Percentiles rank a stretch among this genome's conserved stretches.
These are phyloP conservation scores for Gallinago undulata DNA, from an alignment of 2,113 vertebrate genomes.

Conservation along the genomic window DNA sequence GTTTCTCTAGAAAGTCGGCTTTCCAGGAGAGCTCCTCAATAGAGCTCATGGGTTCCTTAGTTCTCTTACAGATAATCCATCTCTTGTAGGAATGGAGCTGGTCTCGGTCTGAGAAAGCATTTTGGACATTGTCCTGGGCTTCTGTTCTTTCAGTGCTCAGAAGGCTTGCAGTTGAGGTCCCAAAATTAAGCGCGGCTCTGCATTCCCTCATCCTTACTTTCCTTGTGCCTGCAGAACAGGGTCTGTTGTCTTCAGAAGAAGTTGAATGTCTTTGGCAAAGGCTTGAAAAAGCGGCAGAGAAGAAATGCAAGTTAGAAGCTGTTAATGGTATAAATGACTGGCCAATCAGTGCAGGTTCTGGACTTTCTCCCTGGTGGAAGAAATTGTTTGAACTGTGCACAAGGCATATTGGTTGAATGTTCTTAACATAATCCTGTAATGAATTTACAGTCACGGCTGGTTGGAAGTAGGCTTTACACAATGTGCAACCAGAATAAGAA, in stretches of 20 bases:
- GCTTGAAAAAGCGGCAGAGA: background rate
- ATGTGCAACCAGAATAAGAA: background rate
- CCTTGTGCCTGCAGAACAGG: background rate
- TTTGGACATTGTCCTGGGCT: background rate
- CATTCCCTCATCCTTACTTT: background rate
- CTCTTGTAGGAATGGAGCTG: background rate
- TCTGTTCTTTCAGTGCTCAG: background rate
- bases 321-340: background rate
- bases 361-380: background rate
- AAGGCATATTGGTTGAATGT: background rate
- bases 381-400: background rate
- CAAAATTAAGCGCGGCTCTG: background rate
- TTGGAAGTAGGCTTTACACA: background rate
- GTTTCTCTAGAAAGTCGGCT: background rate
- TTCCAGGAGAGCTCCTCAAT: background rate
- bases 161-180: background rate
- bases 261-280: background rate
- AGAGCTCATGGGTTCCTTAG: background rate
- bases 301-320: background rate
- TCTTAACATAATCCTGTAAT: background rate
- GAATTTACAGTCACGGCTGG: background rate
- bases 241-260: background rate
- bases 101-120: background rate
- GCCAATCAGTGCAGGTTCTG: background rate
- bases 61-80: background rate